phyloP scores from a whole-genome alignment of 2,113 vertebrate species.

The Capreolus pygargus region DNA sequence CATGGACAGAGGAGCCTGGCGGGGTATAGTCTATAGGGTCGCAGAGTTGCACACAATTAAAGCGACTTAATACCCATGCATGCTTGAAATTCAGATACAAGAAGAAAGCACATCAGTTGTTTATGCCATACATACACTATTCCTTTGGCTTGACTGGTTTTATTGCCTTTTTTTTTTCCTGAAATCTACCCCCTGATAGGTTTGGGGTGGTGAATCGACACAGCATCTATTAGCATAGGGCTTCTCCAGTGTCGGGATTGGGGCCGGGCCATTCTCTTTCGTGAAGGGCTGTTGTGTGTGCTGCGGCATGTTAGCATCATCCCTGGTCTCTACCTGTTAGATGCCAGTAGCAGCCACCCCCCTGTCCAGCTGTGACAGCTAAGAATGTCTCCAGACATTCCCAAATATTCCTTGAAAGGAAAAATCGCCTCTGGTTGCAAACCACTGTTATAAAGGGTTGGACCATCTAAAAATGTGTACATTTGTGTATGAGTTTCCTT shows the following conservation, averaged over 20 bases:
- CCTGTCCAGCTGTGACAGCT: neutral
- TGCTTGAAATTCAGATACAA: neutral
- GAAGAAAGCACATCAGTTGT: neutral
- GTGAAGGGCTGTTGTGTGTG: neutral
- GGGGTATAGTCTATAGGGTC: neutral
- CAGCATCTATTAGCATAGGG: neutral
- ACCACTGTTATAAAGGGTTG: neutral
- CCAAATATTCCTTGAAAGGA: neutral
- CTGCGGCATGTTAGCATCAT: neutral
- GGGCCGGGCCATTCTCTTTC: neutral
- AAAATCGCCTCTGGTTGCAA: neutral
- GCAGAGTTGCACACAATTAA: neutral
- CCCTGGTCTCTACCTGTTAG: neutral
- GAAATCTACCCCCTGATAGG: neutral
- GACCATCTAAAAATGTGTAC: neutral
- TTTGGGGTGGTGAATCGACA: neutral
- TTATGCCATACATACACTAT: neutral
- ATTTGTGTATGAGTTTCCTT: neutral
- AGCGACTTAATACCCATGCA: accelerated
- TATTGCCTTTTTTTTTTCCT: neutral
- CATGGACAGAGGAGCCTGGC: neutral
- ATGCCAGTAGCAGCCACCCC: neutral
- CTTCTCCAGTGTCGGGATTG: neutral
- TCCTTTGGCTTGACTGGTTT: neutral
- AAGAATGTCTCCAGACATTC: neutral